A percentile compares a stretch with the other conserved stretches of the same genome.
phyloP scores from a whole-genome alignment of 2,797 vertebrate species.

The Cetoscarus ocellatus region DNA sequence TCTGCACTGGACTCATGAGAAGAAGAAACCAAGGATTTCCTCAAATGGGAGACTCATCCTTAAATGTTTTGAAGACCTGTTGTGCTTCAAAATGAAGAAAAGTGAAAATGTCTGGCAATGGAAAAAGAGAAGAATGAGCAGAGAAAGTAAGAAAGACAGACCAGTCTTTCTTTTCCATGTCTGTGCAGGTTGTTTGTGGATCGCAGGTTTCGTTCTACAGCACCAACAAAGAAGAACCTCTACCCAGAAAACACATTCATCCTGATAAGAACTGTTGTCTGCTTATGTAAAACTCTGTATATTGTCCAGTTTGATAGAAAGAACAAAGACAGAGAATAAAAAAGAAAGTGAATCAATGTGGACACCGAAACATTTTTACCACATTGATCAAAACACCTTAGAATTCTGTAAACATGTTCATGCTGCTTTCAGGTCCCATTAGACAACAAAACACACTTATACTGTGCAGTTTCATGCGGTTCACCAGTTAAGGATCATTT shows the following conservation, averaged over 20 bases:
- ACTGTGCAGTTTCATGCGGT: neutral
- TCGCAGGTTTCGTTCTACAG: conserved; percentile 48
- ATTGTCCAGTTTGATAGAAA: conserved; percentile 5
- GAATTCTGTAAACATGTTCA: neutral
- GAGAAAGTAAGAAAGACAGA: conserved; percentile 31
- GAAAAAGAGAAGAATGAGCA: neutral
- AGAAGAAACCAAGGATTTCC: neutral
- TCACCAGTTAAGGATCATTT: neutral
- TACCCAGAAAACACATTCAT: neutral
- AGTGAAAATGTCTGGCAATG: neutral
- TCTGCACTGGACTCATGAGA: neutral
- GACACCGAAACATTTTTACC: neutral
- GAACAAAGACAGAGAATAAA: too few relatives aligned
- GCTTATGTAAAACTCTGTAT: neutral
- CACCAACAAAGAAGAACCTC: conserved; percentile 50
- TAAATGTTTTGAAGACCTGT: neutral
- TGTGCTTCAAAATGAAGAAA: neutral
- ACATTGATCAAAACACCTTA: conserved; percentile 7
- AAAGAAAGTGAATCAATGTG: neutral
- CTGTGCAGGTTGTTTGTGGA: conserved; percentile 63
- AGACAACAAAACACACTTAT: neutral
- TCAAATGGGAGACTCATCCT: neutral
- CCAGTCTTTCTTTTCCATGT: conserved; percentile 50
- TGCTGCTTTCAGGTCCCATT: conserved; percentile 5
- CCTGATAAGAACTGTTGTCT: neutral